A percentile compares a stretch with the other conserved stretches of the same genome.
phyloP scores from a whole-genome alignment of 2,113 vertebrate species.

The Anarrhichthys ocellatus region DNA sequence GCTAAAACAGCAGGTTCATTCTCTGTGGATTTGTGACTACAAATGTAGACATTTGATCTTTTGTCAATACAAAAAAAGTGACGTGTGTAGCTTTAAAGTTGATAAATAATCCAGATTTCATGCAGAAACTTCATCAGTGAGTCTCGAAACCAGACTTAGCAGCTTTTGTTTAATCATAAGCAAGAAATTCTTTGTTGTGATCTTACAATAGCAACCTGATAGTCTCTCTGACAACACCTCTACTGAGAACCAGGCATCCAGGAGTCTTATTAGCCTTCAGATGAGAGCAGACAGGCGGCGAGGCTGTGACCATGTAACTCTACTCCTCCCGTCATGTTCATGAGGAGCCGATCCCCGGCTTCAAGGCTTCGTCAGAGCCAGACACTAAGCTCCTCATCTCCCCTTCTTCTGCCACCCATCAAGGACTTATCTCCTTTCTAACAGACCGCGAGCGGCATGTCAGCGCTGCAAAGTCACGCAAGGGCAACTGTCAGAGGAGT shows the following conservation, averaged over 20 bases:
- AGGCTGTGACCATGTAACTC: slow-evolving; percentile 40
- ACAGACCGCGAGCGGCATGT: slow-evolving; percentile 60
- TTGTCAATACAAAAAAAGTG: background rate
- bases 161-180: background rate
- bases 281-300: slow-evolving; percentile 36
- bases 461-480: slow-evolving; percentile 69
- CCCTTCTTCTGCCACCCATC: slow-evolving; percentile 65
- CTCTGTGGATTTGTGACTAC: background rate
- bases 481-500: slow-evolving; percentile 67
- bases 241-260: background rate
- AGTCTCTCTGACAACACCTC: slow-evolving; percentile 9
- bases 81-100: background rate
- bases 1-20: background rate
- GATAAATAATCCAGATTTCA: background rate
- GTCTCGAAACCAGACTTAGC: background rate
- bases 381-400: slow-evolving; percentile 70
- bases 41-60: background rate
- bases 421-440: slow-evolving; percentile 70
- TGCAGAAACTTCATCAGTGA: background rate
- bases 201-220: slow-evolving; percentile 18
- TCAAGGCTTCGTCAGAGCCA: slow-evolving; percentile 53
- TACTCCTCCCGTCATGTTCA: slow-evolving; percentile 59
- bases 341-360: slow-evolving; percentile 43
- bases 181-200: background rate
- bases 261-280: slow-evolving; percentile 26